Evolutionary conservation across 2,113 vertebrate genomes (phyloP).

Genomic region (Albula glossodonta): DNA sequence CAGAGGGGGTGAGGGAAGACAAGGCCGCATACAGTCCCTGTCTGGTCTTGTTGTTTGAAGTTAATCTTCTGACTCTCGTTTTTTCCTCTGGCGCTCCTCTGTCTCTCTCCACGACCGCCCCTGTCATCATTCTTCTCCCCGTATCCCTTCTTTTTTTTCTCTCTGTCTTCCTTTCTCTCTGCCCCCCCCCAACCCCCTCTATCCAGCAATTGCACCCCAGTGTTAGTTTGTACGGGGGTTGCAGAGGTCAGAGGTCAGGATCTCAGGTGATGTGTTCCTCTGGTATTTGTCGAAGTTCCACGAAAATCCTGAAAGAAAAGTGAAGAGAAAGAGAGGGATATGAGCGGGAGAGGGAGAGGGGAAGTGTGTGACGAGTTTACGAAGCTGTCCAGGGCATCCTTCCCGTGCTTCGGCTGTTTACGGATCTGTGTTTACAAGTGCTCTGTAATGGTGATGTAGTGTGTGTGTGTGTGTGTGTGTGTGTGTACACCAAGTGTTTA

Average conservation of each 20-base stretch:
- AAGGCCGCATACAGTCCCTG: neutral
- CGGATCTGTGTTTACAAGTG: slow-evolving; percentile 14
- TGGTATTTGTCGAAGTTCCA: slow-evolving; percentile 63
- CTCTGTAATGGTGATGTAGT: neutral
- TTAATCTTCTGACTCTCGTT: neutral
- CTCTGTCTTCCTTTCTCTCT: slow-evolving; percentile 6
- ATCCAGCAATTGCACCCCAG: slow-evolving; percentile 49
- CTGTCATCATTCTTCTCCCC: neutral
- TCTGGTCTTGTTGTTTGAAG: neutral
- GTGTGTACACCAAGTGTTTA: neutral
- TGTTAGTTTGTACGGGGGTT: slow-evolving; percentile 49
- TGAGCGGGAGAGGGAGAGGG: neutral
- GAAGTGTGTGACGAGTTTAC: slow-evolving; percentile 16
- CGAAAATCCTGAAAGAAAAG: slow-evolving; percentile 27
- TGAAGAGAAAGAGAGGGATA: neutral
- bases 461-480: neutral
- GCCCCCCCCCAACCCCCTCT: neutral
- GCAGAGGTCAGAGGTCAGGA: slow-evolving; percentile 64
- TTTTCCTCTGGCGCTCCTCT: neutral
- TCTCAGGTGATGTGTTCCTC: slow-evolving; percentile 67
- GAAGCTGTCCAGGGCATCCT: neutral
- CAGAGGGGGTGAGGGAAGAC: neutral
- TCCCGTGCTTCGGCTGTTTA: slow-evolving; percentile 2
- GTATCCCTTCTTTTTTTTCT: neutral
- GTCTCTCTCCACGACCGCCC: slow-evolving; percentile 5